Evolutionary conservation across 1,140 invertebrate species (phyloP).

Genomic region (Bicyclus anynana): DNA sequence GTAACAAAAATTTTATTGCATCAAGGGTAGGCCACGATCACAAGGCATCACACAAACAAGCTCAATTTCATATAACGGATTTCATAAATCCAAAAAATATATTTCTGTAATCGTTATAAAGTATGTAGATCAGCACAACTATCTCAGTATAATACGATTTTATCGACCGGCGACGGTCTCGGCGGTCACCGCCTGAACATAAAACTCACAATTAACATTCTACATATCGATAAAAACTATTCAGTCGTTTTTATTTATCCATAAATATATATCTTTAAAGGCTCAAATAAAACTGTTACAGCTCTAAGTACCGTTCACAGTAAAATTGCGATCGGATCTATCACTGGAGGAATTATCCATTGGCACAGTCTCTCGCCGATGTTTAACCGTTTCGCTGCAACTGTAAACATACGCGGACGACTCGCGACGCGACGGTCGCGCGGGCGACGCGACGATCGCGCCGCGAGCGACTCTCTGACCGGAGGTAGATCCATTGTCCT

Average conservation of each 20-base stretch:
- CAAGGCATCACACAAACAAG: slow-evolving; percentile 64
- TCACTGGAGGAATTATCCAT: slow-evolving; percentile 56
- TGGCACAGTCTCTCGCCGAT: slow-evolving; percentile 35
- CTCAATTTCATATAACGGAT: slow-evolving; percentile 62
- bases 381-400: slow-evolving; percentile 27
- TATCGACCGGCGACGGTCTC: slow-evolving; percentile 63
- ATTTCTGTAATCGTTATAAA: slow-evolving; percentile 48
- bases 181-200: slow-evolving; percentile 50
- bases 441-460: no score
- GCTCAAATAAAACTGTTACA: slow-evolving; percentile 71
- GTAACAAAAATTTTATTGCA: slow-evolving; percentile 62
- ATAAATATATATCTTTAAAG: slow-evolving; percentile 77
- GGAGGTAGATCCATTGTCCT: slow-evolving; percentile 20
- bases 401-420: slow-evolving; percentile 12
- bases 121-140: slow-evolving; percentile 66
- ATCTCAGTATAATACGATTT: slow-evolving; percentile 73
- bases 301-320: slow-evolving; percentile 54
- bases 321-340: slow-evolving; percentile 47
- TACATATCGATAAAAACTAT: slow-evolving; percentile 74
- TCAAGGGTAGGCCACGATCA: slow-evolving; percentile 64
- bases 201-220: slow-evolving; percentile 69
- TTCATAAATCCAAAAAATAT: slow-evolving; percentile 69
- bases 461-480: slow-evolving; percentile 5
- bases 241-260: slow-evolving; percentile 76
- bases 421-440: slow-evolving; percentile 1